phyloP scores from a whole-genome alignment of 92 coral and sea anemone genomes.

The Galaxea fascicularis region DNA sequence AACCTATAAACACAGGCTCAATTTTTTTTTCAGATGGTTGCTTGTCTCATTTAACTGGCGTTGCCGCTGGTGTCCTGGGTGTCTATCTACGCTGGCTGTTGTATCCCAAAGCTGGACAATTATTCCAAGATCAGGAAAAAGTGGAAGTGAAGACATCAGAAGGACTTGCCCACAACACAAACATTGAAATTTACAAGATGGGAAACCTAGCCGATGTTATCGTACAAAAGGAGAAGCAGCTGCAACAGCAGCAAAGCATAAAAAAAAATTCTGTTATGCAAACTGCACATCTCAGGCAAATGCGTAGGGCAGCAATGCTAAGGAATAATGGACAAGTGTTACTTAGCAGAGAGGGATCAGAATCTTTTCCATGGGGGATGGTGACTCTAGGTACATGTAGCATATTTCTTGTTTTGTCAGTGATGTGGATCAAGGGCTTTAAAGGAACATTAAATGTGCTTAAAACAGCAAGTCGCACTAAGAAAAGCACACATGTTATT shows the following conservation, averaged over 20 bases:
- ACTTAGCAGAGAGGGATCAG: not conserved
- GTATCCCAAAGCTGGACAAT: conserved; percentile 5
- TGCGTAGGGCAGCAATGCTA: conserved; percentile 40
- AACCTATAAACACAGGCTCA: too few relatives aligned
- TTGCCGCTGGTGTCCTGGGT: conserved; percentile 81
- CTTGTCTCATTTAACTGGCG: conserved; percentile 88
- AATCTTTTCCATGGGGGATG: conserved; percentile 1
- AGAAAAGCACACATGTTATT: conserved; percentile 28
- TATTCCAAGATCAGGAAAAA: not conserved
- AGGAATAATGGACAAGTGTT: not conserved
- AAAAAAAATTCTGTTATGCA: not conserved
- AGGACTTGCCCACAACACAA: not conserved
- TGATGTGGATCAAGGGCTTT: not conserved
- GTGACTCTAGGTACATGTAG: not conserved
- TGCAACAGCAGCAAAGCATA: not conserved
- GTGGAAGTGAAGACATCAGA: not conserved
- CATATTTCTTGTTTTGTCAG: not conserved
- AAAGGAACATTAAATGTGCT: not conserved
- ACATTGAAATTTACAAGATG: not conserved
- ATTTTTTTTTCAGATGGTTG: conserved; percentile 69
- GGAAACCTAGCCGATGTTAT: conserved; percentile 14
- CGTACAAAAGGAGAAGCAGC: conserved; percentile 5
- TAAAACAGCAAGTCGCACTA: not conserved
- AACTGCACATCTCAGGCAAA: conserved; percentile 33
- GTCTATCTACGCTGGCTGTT: conserved; percentile 83